phyloP scores from a whole-genome alignment of 2,888 invertebrate species.

The Caradrina clavipalpis region DNA sequence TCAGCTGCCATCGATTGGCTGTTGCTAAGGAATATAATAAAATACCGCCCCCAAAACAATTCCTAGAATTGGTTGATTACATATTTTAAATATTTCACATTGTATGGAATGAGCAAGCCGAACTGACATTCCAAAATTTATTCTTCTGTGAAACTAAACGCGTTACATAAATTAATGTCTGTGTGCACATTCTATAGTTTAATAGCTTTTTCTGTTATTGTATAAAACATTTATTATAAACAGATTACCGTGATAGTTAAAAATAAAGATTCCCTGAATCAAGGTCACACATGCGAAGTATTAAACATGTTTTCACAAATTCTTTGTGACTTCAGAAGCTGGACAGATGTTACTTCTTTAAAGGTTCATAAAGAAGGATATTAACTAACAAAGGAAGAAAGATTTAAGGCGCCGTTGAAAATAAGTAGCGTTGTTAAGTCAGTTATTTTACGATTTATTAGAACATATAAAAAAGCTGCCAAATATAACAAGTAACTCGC shows the following conservation, averaged over 20 bases:
- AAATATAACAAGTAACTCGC: not conserved
- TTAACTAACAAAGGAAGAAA: slow-evolving; percentile 32
- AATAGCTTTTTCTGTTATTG: slow-evolving; percentile 51
- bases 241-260: slow-evolving; percentile 40
- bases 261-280: slow-evolving; percentile 35
- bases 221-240: slow-evolving; percentile 44
- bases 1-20: not conserved
- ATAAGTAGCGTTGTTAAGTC: slow-evolving; percentile 10
- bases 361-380: slow-evolving; percentile 38
- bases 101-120: slow-evolving; percentile 2
- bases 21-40: not conserved
- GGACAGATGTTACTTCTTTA: slow-evolving; percentile 32
- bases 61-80: slow-evolving; percentile 17
- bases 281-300: slow-evolving; percentile 21
- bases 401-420: slow-evolving; percentile 25
- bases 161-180: slow-evolving; percentile 42
- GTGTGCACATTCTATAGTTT: slow-evolving; percentile 44
- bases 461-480: slow-evolving; percentile 23
- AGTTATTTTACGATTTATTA: slow-evolving; percentile 33
- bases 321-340: slow-evolving; percentile 1
- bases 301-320: slow-evolving; percentile 24
- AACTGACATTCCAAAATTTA: slow-evolving; percentile 32
- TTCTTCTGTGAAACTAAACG: slow-evolving; percentile 40
- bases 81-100: slow-evolving; percentile 17
- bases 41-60: slow-evolving; percentile 4